These are phyloP conservation scores for Antheraea yamamai DNA, from an alignment of 2,888 invertebrate species.

Conservation along the genomic window DNA sequence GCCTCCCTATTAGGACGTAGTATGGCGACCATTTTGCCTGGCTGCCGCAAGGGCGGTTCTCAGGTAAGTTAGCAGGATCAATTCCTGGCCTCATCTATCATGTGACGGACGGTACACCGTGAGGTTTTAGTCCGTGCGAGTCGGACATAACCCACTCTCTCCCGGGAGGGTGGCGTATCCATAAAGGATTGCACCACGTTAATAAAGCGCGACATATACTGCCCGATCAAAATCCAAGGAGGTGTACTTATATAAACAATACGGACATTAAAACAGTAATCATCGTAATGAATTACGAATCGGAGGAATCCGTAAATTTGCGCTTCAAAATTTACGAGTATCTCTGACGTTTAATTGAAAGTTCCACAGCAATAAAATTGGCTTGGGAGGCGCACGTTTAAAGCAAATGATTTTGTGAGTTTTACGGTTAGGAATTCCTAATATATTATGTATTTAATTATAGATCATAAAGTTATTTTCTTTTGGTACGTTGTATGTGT, in stretches of 20 bases:
- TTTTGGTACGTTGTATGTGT: too few relatives aligned
- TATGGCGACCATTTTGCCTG: too few relatives aligned
- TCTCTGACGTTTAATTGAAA: conserved; percentile 74
- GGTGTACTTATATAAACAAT: neutral
- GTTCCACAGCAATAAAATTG: conserved; percentile 71
- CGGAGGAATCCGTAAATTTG: conserved; percentile 67
- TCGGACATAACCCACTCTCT: too few relatives aligned
- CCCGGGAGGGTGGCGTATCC: too few relatives aligned
- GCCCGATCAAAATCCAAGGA: neutral
- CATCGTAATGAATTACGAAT: conserved; percentile 76
- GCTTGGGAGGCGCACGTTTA: neutral
- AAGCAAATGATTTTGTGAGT: neutral
- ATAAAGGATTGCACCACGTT: too few relatives aligned
- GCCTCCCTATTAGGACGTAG: too few relatives aligned
- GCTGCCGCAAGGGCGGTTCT: too few relatives aligned
- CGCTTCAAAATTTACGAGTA: conserved; percentile 73
- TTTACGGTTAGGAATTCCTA: neutral
- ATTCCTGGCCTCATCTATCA: too few relatives aligned
- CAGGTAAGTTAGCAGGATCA: too few relatives aligned
- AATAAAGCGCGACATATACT: too few relatives aligned
- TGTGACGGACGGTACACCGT: too few relatives aligned
- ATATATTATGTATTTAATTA: neutral
- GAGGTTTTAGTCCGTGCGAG: too few relatives aligned
- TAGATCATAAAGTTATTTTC: neutral
- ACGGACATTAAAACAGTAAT: conserved; percentile 52